Base-by-base conservation (phyloP, 1,140 invertebrate species). In the Eupristina koningsbergeri region DNA sequence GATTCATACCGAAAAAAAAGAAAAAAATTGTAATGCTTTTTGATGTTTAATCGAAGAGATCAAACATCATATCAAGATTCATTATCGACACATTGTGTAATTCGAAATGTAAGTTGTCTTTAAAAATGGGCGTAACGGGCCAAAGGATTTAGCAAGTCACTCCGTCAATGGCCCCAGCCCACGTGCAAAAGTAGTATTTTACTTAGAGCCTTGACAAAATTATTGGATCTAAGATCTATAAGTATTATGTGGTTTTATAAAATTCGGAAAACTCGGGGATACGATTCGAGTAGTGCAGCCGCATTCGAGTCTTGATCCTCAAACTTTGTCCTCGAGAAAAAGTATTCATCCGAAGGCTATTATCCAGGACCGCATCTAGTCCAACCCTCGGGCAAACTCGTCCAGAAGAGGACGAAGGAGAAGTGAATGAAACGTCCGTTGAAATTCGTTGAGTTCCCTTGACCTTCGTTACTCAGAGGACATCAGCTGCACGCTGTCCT, bases 401-500 rank as follows among this genome's bases (percentile, higher is more conserved):
- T 71, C 67, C 15, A 15, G 0, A 36, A 36, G 15, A 26, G 3
- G 26, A 64, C 34, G 63, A 50, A 50, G 13, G 47, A 17, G 29
- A 11, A 8, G 31, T 26, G 31, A 19, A 69, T 31, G 22, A 0
- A 53, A 22, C 29, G 73, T 75, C 41, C n/a, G n/a, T n/a, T n/a
- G n/a, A n/a, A n/a, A n/a, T n/a, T n/a, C n/a, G n/a, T n/a, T n/a
- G n/a, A n/a, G n/a, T n/a, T n/a, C n/a, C n/a, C n/a, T n/a, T n/a
- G 39, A 22, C 34, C 8, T 34, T 22, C 74, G 50, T 50, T 90
- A 92, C 88, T 92, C 90, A 31, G 90, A 91, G 26, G 91, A 90
- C 89, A 93, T 93, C n/a, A 93, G 88, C 80, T 93, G 91, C 63
- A 93, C 92, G 80, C 90, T 93, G 86, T 93, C 93, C 73, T 93